Percentiles rank a stretch among this genome's conserved stretches.
Evolutionary conservation across 2,113 vertebrate genomes (phyloP).

Genomic region (Carollia perspicillata): DNA sequence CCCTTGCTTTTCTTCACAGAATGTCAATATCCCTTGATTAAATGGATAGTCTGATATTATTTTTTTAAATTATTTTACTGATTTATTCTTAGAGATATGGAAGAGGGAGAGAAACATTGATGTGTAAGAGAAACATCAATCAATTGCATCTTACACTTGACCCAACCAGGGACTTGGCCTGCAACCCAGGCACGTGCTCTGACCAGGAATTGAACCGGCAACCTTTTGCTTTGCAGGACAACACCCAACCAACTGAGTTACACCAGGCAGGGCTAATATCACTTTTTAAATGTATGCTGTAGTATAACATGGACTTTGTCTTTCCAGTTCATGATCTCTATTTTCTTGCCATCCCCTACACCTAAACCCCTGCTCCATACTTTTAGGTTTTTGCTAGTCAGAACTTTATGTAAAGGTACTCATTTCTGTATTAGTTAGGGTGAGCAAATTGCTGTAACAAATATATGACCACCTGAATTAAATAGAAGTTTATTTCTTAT

Average conservation of each 20-base stretch:
- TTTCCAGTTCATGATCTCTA: background rate
- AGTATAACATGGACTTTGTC: background rate
- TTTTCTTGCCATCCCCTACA: background rate
- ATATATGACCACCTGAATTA: background rate
- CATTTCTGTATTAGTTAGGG: background rate
- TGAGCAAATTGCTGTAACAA: background rate
- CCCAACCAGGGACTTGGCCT: background rate
- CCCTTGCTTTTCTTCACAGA: background rate
- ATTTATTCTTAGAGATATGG: too few species aligned
- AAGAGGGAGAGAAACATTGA: background rate
- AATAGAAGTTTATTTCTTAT: background rate
- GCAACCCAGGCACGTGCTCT: background rate
- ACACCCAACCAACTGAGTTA: background rate
- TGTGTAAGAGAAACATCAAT: background rate
- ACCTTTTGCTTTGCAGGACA: background rate
- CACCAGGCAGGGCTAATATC: background rate
- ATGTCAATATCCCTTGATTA: background rate
- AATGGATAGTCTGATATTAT: background rate
- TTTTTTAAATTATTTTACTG: background rate
- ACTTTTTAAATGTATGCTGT: background rate
- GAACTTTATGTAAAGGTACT: background rate
- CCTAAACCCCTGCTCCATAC: background rate
- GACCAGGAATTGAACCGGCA: background rate
- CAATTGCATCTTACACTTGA: background rate
- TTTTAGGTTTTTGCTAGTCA: background rate